Base-by-base conservation (phyloP, 64 coral and sea anemone genomes). In the Platygyra sinensis region DNA sequence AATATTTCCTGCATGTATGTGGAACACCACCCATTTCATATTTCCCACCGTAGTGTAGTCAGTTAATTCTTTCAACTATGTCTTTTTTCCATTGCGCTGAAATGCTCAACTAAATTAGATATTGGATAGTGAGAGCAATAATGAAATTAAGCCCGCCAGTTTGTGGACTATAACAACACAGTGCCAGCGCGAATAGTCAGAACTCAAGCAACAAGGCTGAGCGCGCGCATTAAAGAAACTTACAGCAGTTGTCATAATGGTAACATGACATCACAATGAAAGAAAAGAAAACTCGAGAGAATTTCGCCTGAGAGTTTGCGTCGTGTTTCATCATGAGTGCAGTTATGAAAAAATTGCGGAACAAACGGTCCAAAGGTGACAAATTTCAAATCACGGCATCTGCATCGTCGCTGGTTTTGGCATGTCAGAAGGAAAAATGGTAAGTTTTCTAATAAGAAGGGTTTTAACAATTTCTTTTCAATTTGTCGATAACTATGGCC, bases 251-350 rank as follows among this genome's bases (percentile, higher is more conserved):
- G 42, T 46, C 3, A 19, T 76, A 16, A 39, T 50, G 17, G 30
- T 39, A 39, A 76, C 73, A 76, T 76, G 73, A 76, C 73, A 39
- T 76, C 73, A 76, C 73, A 76, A 76, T 76, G 15, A 22, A 32
- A 76, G 31, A 5, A 36, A 76, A 76, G 17, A 76, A 76, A 76
- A 33, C 72, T 46, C 16, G 12, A 74, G 11, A 33, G 30, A 39
- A 76, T 15, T 76, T 76, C 1, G 20, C 19, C 73, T 38, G 32
- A 76, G 10, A 50, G 31, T 10, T 57, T 57, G 7, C 12, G 54
- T 57, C 1, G 10, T 57, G 4, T 2, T 22, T 76, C 17, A 76
- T 39, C 33, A 76, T 76, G 73, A 31, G 30, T 15, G 49, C 73
- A 22, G 31, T 76, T 22, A 36, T 76, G 8, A 16, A 19, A 29